Conservation (phyloP, 2,888 invertebrate species). For the Agrochola macilenta region DNA sequence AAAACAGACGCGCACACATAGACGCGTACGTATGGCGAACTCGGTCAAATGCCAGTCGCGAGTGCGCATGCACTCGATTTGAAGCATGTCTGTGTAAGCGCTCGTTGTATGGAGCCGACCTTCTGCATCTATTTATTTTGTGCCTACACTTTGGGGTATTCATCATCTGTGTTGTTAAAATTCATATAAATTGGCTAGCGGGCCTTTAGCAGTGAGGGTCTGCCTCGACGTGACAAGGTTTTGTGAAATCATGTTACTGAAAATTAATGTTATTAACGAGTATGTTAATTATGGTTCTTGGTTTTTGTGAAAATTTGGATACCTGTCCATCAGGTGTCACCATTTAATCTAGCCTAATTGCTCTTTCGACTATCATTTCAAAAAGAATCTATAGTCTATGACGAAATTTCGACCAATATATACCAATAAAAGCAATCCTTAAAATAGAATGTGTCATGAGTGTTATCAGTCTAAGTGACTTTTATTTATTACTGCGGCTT, state of each 20-base stretch:
- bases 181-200: conserved; percentile 67
- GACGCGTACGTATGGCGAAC: background rate
- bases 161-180: conserved; percentile 67
- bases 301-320: background rate
- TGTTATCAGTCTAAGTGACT: conserved; percentile 16
- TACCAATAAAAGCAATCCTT: background rate
- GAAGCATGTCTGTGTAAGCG: too few relatives aligned
- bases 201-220: conserved; percentile 32
- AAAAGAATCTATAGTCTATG: background rate
- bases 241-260: conserved; percentile 28
- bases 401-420: too few relatives aligned
- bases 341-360: background rate
- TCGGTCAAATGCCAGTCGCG: background rate
- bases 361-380: background rate
- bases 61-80: background rate
- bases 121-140: background rate
- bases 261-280: conserved; percentile 31
- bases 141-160: conserved; percentile 49
- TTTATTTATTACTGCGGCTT: conserved; percentile 32
- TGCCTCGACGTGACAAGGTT: conserved; percentile 47
- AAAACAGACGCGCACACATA: background rate
- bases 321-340: background rate
- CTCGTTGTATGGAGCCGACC: background rate
- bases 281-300: conserved; percentile 23
- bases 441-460: conserved; percentile 1